These are phyloP conservation scores for Brachypodius melanocephalos DNA, from an alignment of 2,113 vertebrate species.

Conservation along the genomic window DNA sequence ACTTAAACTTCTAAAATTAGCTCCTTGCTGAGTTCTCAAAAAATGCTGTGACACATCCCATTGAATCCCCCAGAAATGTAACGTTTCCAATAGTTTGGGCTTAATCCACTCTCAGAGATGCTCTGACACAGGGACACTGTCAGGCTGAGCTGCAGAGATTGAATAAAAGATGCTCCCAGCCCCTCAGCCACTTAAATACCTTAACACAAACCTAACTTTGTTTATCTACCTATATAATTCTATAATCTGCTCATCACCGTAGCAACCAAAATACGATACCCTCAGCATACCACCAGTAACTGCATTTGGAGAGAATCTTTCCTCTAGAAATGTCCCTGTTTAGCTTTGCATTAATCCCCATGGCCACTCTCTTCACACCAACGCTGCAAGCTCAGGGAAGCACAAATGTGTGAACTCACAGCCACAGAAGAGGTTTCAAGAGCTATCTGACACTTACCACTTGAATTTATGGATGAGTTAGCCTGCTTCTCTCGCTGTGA, in stretches of 20 bases:
- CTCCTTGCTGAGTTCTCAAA: neutral
- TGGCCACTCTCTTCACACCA: slow-evolving; percentile 7
- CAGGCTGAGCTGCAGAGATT: neutral
- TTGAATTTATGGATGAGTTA: slow-evolving; percentile 54
- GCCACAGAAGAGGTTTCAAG: neutral
- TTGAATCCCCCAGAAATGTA: neutral
- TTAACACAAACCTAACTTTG: neutral
- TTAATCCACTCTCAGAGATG: neutral
- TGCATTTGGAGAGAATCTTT: neutral
- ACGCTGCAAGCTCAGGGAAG: neutral
- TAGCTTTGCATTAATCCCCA: slow-evolving; percentile 12
- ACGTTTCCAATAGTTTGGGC: neutral
- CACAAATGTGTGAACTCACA: slow-evolving; percentile 44
- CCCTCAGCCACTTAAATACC: neutral
- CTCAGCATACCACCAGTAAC: neutral
- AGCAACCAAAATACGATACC: neutral
- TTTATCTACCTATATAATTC: neutral
- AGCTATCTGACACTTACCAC: neutral
- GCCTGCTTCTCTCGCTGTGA: neutral
- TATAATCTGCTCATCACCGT: neutral
- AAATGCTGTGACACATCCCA: neutral
- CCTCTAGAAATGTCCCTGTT: neutral
- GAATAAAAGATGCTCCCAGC: neutral
- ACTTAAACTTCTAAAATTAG: slow-evolving; percentile 21
- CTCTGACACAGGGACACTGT: neutral